A percentile compares a stretch with the other conserved stretches of the same genome.
Conservation (phyloP, 1,140 invertebrate species). For the Nixonia krombeini region DNA sequence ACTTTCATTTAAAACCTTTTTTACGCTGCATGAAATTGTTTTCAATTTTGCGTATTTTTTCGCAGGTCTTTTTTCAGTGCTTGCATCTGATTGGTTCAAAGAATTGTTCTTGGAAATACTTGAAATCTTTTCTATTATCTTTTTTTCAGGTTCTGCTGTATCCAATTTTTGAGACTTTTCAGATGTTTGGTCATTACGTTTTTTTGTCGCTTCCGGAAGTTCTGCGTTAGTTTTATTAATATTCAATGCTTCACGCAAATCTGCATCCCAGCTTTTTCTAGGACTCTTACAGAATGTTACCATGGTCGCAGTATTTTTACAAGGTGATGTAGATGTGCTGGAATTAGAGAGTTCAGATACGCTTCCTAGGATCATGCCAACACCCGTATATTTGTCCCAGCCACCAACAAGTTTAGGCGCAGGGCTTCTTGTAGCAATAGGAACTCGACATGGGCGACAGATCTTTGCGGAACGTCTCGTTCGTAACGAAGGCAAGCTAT, state of each 20-base stretch:
- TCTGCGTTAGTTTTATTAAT: constrained; percentile 11
- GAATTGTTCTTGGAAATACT: constrained; percentile 1
- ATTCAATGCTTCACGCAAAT: constrained; percentile 51
- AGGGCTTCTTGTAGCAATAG: constrained; percentile 62
- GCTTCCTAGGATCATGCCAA: constrained; percentile 60
- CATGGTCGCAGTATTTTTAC: not conserved
- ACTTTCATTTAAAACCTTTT: constrained; percentile 15
- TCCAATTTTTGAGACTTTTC: no score
- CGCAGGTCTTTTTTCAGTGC: constrained; percentile 38
- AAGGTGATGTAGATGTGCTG: constrained; percentile 13
- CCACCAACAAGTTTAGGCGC: constrained; percentile 59
- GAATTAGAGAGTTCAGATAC: constrained; percentile 35
- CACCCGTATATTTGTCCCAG: constrained; percentile 65
- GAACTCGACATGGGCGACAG: constrained; percentile 33
- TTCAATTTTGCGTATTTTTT: constrained; percentile 64
- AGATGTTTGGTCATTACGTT: no score
- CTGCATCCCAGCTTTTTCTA: constrained; percentile 61
- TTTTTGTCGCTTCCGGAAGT: not conserved
- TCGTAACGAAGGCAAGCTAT: not conserved
- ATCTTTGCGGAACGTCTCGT: constrained; percentile 34
- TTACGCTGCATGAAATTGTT: constrained; percentile 52
- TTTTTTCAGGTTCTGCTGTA: not conserved
- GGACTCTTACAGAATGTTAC: not conserved
- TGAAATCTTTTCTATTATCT: no score
- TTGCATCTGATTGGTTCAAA: not conserved